Evolutionary conservation across 2,113 vertebrate genomes (phyloP), one percentile per base, ranked within the genome.

Genomic region (Microtus richardsoni): DNA sequence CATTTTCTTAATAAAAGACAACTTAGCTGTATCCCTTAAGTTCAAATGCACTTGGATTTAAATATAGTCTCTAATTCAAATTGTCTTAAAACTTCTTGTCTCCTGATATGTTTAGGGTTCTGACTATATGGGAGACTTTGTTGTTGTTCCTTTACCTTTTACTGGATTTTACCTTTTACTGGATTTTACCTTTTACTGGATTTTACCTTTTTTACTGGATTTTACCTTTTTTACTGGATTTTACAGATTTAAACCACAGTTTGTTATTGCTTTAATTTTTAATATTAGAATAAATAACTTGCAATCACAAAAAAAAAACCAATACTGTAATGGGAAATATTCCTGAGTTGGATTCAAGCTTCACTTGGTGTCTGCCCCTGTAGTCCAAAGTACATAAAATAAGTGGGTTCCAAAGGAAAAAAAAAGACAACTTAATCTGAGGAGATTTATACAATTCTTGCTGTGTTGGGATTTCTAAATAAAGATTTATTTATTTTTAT

Each of bases 1-100:
- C 17, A 80, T 88, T 84, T 89, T 93, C 39, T 83, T 74, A 88
- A 79, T n/a, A 78, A 54, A 92, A 49, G 17, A 64, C 22, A n/a
- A n/a, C n/a, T 79, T 85, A 78, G 28, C 41, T 74, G 19, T 68
- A 33, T 74, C 68, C 36, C 19, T 93, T 47, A 62, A 84, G 39
- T 36, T 80, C 58, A 60, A 36, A 7, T 74, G 66, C 22, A 77
- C 71, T 92, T 71, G 80, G 39, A 28, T 80, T 84, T 75, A 89
- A 86, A 17, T n/a, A 68, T 22, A 87, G 58, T 68, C 66, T 68
- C 21, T 74, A 60, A 80, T 90, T 94, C 26, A 79, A 80, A 33
- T 86, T 75, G 64, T 75, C 64, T 80, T 39, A 49, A 80, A 21
- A 10, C 62, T 39, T 71, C 47, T 96, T 84, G 28, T 54, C 5